These are phyloP conservation scores for Phoenicopterus ruber DNA, from an alignment of 2,113 vertebrate species.

Conservation along the genomic window DNA sequence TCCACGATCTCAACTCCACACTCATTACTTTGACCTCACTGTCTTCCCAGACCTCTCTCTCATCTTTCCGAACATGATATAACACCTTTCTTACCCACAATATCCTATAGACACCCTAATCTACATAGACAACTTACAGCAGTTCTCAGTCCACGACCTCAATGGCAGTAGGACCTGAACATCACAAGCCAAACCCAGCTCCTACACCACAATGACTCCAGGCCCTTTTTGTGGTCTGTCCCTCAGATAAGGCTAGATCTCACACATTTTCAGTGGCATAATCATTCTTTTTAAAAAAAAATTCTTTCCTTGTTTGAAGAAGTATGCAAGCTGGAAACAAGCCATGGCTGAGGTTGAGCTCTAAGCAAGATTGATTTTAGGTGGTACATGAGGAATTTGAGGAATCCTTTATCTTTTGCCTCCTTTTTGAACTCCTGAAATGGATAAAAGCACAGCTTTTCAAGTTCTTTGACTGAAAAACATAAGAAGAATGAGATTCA, in stretches of 20 bases:
- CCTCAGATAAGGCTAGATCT: neutral
- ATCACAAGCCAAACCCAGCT: neutral
- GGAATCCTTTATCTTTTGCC: neutral
- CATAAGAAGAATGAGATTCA: neutral
- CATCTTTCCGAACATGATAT: neutral
- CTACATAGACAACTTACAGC: neutral
- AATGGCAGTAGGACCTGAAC: neutral
- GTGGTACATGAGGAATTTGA: neutral
- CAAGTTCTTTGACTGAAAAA: neutral
- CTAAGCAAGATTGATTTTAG: neutral
- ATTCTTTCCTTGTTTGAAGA: neutral
- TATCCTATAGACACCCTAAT: neutral
- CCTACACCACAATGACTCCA: neutral
- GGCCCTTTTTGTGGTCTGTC: neutral
- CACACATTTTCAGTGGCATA: neutral
- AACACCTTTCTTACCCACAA: neutral
- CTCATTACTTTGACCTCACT: neutral
- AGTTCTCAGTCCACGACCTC: neutral
- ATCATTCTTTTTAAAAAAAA: neutral
- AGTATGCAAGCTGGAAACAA: neutral
- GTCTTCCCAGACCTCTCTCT: neutral
- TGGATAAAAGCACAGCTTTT: neutral
- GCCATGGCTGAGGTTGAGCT: neutral
- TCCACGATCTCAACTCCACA: neutral
- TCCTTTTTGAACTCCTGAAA: neutral